phyloP scores from a whole-genome alignment of 1,140 invertebrate genomes.

The Halictus rubicundus region DNA sequence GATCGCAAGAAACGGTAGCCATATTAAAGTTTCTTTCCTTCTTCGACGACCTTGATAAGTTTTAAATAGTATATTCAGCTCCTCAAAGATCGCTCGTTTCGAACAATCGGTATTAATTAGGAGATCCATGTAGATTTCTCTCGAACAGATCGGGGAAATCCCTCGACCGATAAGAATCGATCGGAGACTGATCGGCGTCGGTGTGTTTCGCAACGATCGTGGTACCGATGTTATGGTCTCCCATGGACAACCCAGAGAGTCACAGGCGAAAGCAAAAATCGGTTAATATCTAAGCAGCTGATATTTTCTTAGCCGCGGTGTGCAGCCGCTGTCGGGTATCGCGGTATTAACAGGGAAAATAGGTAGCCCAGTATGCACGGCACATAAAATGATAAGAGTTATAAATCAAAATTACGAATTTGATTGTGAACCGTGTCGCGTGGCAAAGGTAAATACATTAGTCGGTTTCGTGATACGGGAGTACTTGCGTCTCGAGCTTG shows the following conservation, averaged over 20 bases:
- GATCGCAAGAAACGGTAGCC: too few relatives aligned
- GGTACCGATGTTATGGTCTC: too few relatives aligned
- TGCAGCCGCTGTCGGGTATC: background rate
- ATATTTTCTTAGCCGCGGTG: background rate
- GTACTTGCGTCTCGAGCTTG: conserved; percentile 34
- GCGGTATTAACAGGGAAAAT: conserved; percentile 19
- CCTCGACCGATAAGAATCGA: background rate
- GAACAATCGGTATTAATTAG: too few relatives aligned
- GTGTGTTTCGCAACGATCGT: too few relatives aligned
- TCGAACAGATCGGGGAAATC: background rate
- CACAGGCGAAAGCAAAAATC: conserved; percentile 2
- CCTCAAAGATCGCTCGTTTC: too few relatives aligned
- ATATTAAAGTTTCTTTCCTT: too few relatives aligned
- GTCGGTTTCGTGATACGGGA: conserved; percentile 27
- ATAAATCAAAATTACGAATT: conserved; percentile 49
- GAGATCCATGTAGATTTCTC: background rate
- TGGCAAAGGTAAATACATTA: conserved; percentile 42
- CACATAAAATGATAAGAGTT: conserved; percentile 39
- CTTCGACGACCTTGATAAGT: too few relatives aligned
- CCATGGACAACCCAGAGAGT: background rate
- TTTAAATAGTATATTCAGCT: too few relatives aligned
- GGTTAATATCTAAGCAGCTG: background rate
- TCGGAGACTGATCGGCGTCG: too few relatives aligned
- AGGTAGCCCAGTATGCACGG: background rate
- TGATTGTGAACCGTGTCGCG: conserved; percentile 36